Conservation (phyloP, 2,888 invertebrate genomes). For the Polyommatus icarus region DNA sequence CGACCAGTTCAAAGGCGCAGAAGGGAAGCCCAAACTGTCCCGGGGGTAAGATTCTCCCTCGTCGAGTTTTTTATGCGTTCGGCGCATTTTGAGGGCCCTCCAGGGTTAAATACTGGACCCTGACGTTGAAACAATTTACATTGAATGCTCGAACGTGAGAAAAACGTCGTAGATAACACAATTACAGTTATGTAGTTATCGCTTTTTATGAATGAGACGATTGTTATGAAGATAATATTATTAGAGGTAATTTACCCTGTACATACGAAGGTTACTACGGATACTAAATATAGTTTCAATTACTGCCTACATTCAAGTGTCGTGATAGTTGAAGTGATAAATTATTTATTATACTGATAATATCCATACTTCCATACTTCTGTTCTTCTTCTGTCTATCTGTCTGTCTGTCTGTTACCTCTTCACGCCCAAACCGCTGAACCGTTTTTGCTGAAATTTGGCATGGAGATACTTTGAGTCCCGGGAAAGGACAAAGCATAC, state of each 20-base stretch:
- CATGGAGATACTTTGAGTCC: too few relatives aligned
- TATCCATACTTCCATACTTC: too few relatives aligned
- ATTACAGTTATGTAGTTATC: constrained; percentile 14
- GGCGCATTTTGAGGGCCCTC: neutral
- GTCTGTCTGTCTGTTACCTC: too few relatives aligned
- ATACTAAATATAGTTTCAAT: neutral
- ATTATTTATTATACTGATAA: too few relatives aligned
- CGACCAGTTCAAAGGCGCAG: neutral
- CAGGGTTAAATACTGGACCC: neutral
- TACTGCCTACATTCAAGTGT: neutral
- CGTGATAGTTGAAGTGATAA: too few relatives aligned
- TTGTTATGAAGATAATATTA: neutral
- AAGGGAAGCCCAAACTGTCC: neutral
- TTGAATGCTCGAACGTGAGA: constrained; percentile 5
- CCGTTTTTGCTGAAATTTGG: too few relatives aligned
- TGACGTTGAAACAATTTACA: constrained; percentile 13
- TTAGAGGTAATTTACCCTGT: neutral
- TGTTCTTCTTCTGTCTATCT: too few relatives aligned
- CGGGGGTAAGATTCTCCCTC: constrained; percentile 5
- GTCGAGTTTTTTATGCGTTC: constrained; percentile 14
- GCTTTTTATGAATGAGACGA: neutral
- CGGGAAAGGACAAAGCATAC: too few relatives aligned
- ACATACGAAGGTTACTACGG: neutral
- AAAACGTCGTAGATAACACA: constrained; percentile 1
- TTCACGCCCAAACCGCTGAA: too few relatives aligned